Evolutionary conservation across 2,888 invertebrate species (phyloP).

Genomic region (Drosophila paramelanica): DNA sequence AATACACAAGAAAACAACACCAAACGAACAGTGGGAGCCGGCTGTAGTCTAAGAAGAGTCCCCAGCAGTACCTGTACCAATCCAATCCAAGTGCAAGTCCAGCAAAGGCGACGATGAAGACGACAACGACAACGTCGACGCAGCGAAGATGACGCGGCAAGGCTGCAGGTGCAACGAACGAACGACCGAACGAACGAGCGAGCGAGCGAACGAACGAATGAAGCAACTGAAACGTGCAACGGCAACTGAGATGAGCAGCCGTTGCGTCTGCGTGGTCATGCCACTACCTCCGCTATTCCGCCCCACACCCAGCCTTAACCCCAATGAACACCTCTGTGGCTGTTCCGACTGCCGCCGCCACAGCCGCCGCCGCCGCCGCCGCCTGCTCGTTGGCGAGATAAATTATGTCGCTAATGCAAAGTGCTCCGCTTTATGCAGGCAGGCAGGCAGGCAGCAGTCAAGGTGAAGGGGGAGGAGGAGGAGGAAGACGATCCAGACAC

Average conservation of each 20-base stretch:
- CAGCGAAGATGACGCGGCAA: slow-evolving; percentile 76
- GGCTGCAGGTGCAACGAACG: slow-evolving; percentile 78
- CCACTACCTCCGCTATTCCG: slow-evolving; percentile 32
- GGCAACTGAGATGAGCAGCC: slow-evolving; percentile 63
- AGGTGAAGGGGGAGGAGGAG: slow-evolving; percentile 7
- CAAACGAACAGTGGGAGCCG: slow-evolving; percentile 70
- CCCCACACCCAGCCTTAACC: slow-evolving; percentile 7
- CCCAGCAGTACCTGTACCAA: slow-evolving; percentile 29
- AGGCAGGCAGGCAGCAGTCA: slow-evolving; percentile 17
- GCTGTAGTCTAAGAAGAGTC: slow-evolving; percentile 42
- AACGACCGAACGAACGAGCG: slow-evolving; percentile 52
- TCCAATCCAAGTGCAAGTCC: slow-evolving; percentile 22
- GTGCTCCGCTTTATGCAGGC: slow-evolving; percentile 83
- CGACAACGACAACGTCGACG: slow-evolving; percentile 64
- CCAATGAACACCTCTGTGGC: slow-evolving; percentile 10
- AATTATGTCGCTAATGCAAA: slow-evolving; percentile 85
- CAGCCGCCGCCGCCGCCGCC: slow-evolving; percentile 24
- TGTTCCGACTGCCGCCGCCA: slow-evolving; percentile 25
- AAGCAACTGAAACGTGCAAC: slow-evolving; percentile 41
- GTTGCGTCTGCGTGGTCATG: slow-evolving; percentile 80
- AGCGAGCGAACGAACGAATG: slow-evolving; percentile 55
- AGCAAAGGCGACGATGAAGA: slow-evolving; percentile 75
- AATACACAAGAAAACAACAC: slow-evolving; percentile 40
- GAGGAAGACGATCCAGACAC: slow-evolving; percentile 66
- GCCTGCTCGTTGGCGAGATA: slow-evolving; percentile 82